Conservation (phyloP, 2,113 vertebrate species). For the Triplophysa dalaica region DNA sequence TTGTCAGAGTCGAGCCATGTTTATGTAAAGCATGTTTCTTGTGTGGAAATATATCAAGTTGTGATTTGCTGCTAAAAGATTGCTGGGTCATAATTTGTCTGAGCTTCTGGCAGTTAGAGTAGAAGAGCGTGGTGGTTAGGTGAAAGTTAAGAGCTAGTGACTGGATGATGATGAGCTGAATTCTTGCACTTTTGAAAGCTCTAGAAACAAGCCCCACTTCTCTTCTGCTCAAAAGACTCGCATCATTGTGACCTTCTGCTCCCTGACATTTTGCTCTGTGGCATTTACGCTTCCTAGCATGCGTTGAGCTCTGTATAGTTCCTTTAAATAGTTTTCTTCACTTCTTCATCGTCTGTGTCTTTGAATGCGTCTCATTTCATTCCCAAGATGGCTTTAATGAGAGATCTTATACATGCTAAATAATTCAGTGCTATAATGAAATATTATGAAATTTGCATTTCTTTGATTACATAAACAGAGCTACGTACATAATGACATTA, state of each 20-base stretch:
- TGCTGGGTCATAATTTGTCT: not conserved
- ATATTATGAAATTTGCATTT: too few relatives aligned
- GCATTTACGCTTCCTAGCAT: slow-evolving; percentile 11
- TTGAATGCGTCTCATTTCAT: too few relatives aligned
- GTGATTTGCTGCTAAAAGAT: not conserved
- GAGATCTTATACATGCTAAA: too few relatives aligned
- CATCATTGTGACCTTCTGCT: slow-evolving; percentile 12
- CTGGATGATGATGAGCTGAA: not conserved
- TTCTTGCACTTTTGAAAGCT: not conserved
- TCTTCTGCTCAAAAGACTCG: not conserved
- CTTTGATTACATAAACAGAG: too few relatives aligned
- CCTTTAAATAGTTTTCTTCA: too few relatives aligned
- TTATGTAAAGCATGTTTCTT: not conserved
- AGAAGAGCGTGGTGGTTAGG: not conserved
- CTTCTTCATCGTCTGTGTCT: too few relatives aligned
- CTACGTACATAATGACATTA: too few relatives aligned
- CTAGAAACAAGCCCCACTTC: not conserved
- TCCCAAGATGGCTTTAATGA: too few relatives aligned
- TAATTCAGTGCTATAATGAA: too few relatives aligned
- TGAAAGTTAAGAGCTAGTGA: not conserved
- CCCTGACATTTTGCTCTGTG: slow-evolving; percentile 12
- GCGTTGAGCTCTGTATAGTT: not conserved
- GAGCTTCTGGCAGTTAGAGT: not conserved
- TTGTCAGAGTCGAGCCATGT: not conserved
- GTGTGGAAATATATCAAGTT: not conserved